Evolutionary conservation across 2,113 vertebrate species (phyloP).

Genomic region (Noctilio leporinus): DNA sequence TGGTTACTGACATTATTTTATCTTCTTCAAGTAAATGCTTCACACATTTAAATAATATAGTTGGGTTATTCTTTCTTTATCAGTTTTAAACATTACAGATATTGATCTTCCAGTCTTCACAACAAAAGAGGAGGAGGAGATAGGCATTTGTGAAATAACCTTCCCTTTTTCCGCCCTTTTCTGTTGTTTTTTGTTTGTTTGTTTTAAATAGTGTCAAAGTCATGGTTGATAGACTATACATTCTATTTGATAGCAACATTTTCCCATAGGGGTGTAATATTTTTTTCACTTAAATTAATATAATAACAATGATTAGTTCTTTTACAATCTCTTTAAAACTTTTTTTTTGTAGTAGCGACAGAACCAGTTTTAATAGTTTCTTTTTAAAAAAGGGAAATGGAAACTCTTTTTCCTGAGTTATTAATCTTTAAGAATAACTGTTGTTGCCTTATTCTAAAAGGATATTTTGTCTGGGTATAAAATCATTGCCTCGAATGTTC

Average conservation of each 20-base stretch:
- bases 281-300: background rate
- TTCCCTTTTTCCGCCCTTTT: background rate
- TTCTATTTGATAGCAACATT: background rate
- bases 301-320: background rate
- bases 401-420: background rate
- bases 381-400: background rate
- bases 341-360: background rate
- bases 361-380: background rate
- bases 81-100: background rate
- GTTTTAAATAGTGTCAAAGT: background rate
- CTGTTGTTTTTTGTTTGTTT: background rate
- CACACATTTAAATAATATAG: background rate
- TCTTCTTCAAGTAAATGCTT: background rate
- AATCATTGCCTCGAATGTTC: background rate
- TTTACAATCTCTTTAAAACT: background rate
- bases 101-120: background rate
- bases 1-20: background rate
- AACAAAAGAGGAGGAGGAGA: background rate
- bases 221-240: background rate
- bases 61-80: background rate
- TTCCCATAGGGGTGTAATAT: background rate
- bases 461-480: background rate
- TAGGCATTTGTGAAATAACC: too few species aligned
- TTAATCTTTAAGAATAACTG: background rate
- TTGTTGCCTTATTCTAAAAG: background rate